Conservation (phyloP, 1,140 invertebrate genomes). For the Eulimnadia texana region DNA sequence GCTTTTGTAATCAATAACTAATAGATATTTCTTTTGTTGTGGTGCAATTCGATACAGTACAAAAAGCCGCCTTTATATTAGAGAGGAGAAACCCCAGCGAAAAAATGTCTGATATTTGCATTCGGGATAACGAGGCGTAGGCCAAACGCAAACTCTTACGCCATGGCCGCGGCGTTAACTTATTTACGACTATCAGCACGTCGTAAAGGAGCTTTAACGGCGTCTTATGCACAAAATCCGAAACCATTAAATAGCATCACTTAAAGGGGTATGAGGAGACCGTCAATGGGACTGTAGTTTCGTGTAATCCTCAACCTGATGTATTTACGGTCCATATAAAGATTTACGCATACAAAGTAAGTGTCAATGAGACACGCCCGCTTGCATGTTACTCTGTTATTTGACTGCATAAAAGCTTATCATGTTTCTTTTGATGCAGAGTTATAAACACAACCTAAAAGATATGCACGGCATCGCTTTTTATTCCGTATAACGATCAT, state of each 20-base stretch:
- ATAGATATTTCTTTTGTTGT: too few relatives aligned
- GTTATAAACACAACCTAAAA: background rate
- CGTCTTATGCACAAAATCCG: background rate
- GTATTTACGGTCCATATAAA: too few relatives aligned
- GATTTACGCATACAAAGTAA: background rate
- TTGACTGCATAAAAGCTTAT: background rate
- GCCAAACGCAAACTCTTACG: background rate
- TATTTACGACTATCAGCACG: background rate
- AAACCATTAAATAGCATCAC: background rate
- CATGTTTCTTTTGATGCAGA: background rate
- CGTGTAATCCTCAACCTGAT: too few relatives aligned
- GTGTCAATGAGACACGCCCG: background rate
- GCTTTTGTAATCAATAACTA: too few relatives aligned
- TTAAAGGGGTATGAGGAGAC: too few relatives aligned
- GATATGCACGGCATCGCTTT: background rate
- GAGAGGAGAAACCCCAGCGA: too few relatives aligned
- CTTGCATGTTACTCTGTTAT: background rate
- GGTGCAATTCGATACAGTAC: too few relatives aligned
- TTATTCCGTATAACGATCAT: background rate
- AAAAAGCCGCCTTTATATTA: too few relatives aligned
- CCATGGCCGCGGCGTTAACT: background rate
- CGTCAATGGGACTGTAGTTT: too few relatives aligned
- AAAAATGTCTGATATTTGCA: too few relatives aligned
- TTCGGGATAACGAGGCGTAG: background rate
- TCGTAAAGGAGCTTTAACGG: background rate